A percentile compares a stretch with the other conserved stretches of the same genome.
These are phyloP conservation scores for Volucella inanis DNA, from an alignment of 2,888 invertebrate species.

Conservation along the genomic window DNA sequence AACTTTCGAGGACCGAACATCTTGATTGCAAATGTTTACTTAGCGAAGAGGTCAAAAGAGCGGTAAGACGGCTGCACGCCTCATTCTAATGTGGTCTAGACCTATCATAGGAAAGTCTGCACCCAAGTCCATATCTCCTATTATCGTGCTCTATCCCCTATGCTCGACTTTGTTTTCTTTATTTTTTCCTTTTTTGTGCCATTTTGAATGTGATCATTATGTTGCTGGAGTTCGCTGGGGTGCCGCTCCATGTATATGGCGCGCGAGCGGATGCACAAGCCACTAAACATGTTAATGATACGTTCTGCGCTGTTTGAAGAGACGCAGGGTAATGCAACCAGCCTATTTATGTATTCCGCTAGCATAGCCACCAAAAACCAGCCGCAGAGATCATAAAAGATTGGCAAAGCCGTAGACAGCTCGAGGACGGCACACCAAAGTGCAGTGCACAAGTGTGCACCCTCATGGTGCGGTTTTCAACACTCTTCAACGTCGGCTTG, in stretches of 20 bases:
- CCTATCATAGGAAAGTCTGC: conserved; percentile 42
- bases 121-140: conserved; percentile 41
- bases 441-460: conserved; percentile 51
- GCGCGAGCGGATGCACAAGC: conserved; percentile 69
- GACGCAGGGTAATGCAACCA: conserved; percentile 25
- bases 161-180: conserved; percentile 32
- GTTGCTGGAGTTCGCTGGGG: conserved; percentile 25
- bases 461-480: conserved; percentile 73
- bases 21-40: conserved; percentile 28
- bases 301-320: conserved; percentile 40
- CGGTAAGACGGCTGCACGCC: conserved; percentile 48
- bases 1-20: conserved; percentile 19
- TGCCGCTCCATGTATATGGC: conserved; percentile 30
- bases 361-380: conserved; percentile 56
- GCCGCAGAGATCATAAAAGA: conserved; percentile 70
- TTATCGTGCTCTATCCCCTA: not conserved
- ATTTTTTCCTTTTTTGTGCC: conserved; percentile 55
- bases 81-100: conserved; percentile 67
- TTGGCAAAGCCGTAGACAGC: conserved; percentile 47
- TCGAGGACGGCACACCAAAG: not conserved
- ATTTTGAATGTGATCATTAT: conserved; percentile 63
- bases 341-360: conserved; percentile 69
- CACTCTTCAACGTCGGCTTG: conserved; percentile 68
- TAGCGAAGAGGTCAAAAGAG: conserved; percentile 62
- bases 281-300: conserved; percentile 74